Evolutionary conservation across 2,888 invertebrate species (phyloP).

Genomic region (Drosophila tripunctata): DNA sequence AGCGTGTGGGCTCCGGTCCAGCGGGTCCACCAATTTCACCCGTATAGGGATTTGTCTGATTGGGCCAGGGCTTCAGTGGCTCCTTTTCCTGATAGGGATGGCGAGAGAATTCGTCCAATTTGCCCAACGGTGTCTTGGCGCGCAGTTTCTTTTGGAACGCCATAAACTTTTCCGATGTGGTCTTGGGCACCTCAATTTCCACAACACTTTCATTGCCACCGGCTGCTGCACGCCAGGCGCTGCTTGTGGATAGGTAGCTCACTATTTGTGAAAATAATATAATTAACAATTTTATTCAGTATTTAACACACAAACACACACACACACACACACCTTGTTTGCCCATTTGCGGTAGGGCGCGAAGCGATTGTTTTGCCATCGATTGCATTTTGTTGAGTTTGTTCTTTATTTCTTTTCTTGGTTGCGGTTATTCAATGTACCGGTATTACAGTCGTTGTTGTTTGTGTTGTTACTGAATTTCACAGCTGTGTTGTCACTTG

Average conservation of each 20-base stretch:
- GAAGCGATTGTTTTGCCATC: slow-evolving; percentile 70
- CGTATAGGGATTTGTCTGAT: slow-evolving; percentile 94
- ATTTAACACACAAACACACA: slow-evolving; percentile 1
- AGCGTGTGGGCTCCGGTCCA: slow-evolving; percentile 99
- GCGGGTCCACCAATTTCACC: slow-evolving; percentile 97
- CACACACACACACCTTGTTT: slow-evolving; percentile 76
- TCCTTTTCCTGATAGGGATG: slow-evolving; percentile 93
- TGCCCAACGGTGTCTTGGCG: slow-evolving; percentile 88
- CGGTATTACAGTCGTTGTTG: slow-evolving; percentile 32
- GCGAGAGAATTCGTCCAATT: slow-evolving; percentile 90
- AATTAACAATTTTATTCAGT: background rate
- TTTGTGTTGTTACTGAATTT: slow-evolving; percentile 10
- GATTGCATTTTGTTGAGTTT: slow-evolving; percentile 58
- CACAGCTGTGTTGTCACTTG: slow-evolving; percentile 45
- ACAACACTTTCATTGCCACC: slow-evolving; percentile 54
- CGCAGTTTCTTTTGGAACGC: slow-evolving; percentile 91
- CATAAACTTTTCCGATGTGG: slow-evolving; percentile 86
- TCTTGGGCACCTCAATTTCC: slow-evolving; percentile 67
- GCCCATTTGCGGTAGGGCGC: slow-evolving; percentile 68
- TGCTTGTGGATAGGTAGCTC: slow-evolving; percentile 70
- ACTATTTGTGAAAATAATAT: slow-evolving; percentile 24
- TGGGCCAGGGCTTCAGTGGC: slow-evolving; percentile 92
- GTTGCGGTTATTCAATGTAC: slow-evolving; percentile 16
- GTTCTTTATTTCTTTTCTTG: slow-evolving; percentile 9
- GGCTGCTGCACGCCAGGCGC: slow-evolving; percentile 38